Conservation (phyloP, 2,797 vertebrate genomes). For the Meriones psammophilus region DNA sequence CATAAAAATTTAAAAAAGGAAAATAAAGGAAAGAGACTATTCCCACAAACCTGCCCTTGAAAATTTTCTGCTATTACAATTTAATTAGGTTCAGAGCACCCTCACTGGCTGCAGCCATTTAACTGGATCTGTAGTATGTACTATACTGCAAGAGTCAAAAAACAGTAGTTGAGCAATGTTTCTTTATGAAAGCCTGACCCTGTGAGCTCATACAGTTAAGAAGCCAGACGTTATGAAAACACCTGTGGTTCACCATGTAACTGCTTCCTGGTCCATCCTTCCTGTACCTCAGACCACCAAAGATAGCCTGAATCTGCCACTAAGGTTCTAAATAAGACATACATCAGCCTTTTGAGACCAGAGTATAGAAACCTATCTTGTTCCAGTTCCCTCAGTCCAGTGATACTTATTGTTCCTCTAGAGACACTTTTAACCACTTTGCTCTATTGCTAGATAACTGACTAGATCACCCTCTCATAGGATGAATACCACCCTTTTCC, state of each 20-base stretch:
- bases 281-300: neutral
- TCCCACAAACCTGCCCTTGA: neutral
- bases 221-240: neutral
- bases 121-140: neutral
- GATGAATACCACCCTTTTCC: neutral
- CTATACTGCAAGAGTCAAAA: slow-evolving; percentile 39
- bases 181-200: neutral
- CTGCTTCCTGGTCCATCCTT: neutral
- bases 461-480: neutral
- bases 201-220: neutral
- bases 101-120: neutral
- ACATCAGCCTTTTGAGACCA: neutral
- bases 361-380: neutral
- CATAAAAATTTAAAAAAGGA: no score
- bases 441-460: neutral
- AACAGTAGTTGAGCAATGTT: neutral
- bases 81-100: neutral
- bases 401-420: neutral
- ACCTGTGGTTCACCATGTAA: neutral
- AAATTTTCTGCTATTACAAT: neutral
- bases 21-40: neutral
- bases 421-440: neutral
- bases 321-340: neutral
- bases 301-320: neutral
- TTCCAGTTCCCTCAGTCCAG: neutral